phyloP scores from a whole-genome alignment of 30 jellyfish, hydroid and myxozoan species.

The Hydra vulgaris region DNA sequence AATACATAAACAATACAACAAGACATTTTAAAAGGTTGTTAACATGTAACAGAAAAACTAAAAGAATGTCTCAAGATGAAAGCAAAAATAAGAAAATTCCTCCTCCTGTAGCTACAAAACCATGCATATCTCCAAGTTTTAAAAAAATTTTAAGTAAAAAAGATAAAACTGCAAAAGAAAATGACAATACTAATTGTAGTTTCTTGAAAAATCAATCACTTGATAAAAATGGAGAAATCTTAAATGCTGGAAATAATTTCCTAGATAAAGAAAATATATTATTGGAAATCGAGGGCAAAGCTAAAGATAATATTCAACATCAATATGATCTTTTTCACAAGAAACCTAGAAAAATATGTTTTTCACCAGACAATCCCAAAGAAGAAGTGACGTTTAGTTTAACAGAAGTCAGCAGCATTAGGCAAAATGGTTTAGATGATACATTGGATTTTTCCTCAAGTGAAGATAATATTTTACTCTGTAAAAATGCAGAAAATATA shows the following conservation, averaged over 20 bases:
- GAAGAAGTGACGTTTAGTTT: conserved; percentile 11
- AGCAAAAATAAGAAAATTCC: conserved; percentile 7
- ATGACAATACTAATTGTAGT: background rate
- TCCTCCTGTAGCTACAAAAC: conserved; percentile 22
- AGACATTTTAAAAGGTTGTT: no score
- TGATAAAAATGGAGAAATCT: background rate
- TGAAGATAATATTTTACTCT: conserved; percentile 3
- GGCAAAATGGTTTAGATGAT: conserved; percentile 8
- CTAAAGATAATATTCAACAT: background rate
- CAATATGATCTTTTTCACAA: background rate
- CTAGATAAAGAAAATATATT: no score
- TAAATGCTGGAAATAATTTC: background rate
- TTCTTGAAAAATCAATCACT: background rate
- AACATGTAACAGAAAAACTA: no score
- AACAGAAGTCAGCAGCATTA: conserved; percentile 17
- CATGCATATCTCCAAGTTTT: background rate
- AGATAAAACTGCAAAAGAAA: background rate
- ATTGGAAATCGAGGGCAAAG: background rate
- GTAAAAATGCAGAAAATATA: background rate
- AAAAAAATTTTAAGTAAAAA: background rate
- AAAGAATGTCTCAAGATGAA: background rate
- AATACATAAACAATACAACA: no score
- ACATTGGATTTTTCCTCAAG: conserved; percentile 17
- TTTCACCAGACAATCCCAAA: conserved; percentile 13
- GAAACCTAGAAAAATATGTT: background rate